Conservation (phyloP, 2,797 vertebrate genomes). For the Melanotaenia nigrans region DNA sequence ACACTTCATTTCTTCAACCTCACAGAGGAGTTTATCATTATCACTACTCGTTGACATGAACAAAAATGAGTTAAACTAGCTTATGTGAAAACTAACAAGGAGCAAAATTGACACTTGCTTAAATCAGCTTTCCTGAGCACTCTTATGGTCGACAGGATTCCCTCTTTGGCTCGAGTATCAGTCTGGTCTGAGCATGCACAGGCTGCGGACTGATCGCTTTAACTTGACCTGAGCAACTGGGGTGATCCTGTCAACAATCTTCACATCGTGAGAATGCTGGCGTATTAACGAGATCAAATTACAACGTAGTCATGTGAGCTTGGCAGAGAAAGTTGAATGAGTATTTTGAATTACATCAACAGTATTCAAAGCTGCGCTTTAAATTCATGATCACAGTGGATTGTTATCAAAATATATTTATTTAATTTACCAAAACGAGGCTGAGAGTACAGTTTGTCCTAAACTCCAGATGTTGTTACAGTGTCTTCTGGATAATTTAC, state of each 20-base stretch:
- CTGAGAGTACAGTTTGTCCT: slow-evolving; percentile 38
- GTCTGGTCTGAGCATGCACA: slow-evolving; percentile 8
- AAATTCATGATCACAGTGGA: slow-evolving; percentile 9
- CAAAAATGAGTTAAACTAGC: not conserved
- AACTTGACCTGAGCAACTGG: slow-evolving; percentile 43
- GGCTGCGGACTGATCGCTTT: slow-evolving; percentile 34
- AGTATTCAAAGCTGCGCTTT: slow-evolving; percentile 7
- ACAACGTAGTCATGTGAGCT: slow-evolving; percentile 21
- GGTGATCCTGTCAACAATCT: slow-evolving; percentile 32
- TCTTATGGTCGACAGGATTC: slow-evolving; percentile 9
- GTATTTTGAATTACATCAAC: slow-evolving; percentile 27
- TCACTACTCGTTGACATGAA: slow-evolving; percentile 4
- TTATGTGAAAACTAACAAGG: slow-evolving; percentile 15
- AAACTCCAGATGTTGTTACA: slow-evolving; percentile 12
- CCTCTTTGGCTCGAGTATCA: slow-evolving; percentile 6
- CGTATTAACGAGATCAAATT: slow-evolving; percentile 31
- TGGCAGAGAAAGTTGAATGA: not conserved
- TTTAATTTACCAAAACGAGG: slow-evolving; percentile 9
- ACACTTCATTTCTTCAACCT: slow-evolving; percentile 43
- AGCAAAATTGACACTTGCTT: slow-evolving; percentile 12
- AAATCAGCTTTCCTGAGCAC: slow-evolving; percentile 13
- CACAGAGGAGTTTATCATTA: slow-evolving; percentile 20
- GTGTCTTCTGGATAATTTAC: slow-evolving; percentile 7
- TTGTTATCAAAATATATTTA: slow-evolving; percentile 23
- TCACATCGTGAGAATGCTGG: slow-evolving; percentile 13